Base-by-base conservation (phyloP, 1,140 invertebrate species). In the Aphidius gifuensis region DNA sequence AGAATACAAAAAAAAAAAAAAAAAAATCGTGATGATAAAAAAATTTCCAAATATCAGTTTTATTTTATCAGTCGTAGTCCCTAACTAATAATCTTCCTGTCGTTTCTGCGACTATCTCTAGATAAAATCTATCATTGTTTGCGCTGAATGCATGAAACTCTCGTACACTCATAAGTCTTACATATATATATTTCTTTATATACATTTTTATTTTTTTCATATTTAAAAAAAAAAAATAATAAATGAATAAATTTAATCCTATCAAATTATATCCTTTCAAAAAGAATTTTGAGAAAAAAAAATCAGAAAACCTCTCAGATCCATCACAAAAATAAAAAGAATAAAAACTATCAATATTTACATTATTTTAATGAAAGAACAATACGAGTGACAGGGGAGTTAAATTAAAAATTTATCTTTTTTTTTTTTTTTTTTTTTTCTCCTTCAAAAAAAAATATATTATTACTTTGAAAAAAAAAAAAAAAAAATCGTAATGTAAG, bases 91-190 rank as follows among this genome's bases (percentile, higher is more conserved):
- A 53, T 76, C 76, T 76, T 80, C 76, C 74, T 71, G 74, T 73
- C 72, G 74, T 72, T 77, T 75, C 77, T 78, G 65, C 56, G 62
- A 77, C 70, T 80, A 73, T 78, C 23, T 32, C 23, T 32, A 32
- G 23, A 32, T 32, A 32, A 71, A 71, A 57, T 80, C 76, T 81
- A 74, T 80, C 74, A 76, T 78, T 81, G 74, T 80, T 55, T 80
- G 75, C 78, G 78, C 76, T 78, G 78, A 78, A 80, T 81, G 79
- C 78, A 81, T 80, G 79, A 72, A 81, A 80, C 79, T 81, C 79
- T 81, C 79, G 79, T 80, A 80, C 78, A 79, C 79, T 80, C 77
- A 77, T 69, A 73, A 74, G 50, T 69, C 51, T 57, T 9, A 55
- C 56, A 62, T 32, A 23, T 32, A n/a, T 38, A 23, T 44, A 40